Base-by-base conservation (phyloP, 2,888 invertebrate genomes). In the Endomychus coccineus region DNA sequence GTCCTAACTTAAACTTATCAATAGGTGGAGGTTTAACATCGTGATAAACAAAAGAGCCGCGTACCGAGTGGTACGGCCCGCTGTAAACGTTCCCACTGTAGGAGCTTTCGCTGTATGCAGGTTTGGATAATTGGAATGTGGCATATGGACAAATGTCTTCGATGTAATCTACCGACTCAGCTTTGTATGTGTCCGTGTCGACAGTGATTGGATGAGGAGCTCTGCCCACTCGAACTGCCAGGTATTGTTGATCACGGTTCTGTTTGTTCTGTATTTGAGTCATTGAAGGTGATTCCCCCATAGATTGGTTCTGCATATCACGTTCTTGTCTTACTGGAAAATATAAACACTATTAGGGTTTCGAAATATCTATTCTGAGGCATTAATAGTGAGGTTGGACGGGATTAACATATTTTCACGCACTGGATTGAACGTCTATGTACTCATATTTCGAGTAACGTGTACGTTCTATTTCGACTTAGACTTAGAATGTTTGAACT, bases 101-200 rank as follows among this genome's bases (percentile, higher is more conserved):
- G 34, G 88, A 87, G 65, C 88, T 89, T 67, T 90, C 89, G 56
- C 86, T 85, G 67, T 88, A 87, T 0, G 84, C 78, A 15, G 62
- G 59, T 56, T 89, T 88, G 40, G 87, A 84, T 52, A 91, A 71
- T 62, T 90, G 90, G 67, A 90, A 91, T 29, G 90, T 91, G 36
- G 90, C 90, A 68, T 91, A 90, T 1, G 90, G 90, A 61, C 90
- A 90, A 54, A 90, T 89, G 61, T 91, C 90, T 69, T 90, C 90
- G 58, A 89, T 87, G 68, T 90, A 90, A 64, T 90, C 90, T 76
- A 74, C 57, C 3, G 66, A 64, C 41, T 66, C 69, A 2, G 69
- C 61, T 52, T 71, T 71, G 56, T 69, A 71, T 6, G 67, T 64
- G 39, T 67, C 65, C 42, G 71, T 67, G 53, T 75, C 75, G 33